Evolutionary conservation across 2,113 vertebrate species (phyloP), one percentile per base, ranked within the genome.

Genomic region (Ondatra zibethicus): DNA sequence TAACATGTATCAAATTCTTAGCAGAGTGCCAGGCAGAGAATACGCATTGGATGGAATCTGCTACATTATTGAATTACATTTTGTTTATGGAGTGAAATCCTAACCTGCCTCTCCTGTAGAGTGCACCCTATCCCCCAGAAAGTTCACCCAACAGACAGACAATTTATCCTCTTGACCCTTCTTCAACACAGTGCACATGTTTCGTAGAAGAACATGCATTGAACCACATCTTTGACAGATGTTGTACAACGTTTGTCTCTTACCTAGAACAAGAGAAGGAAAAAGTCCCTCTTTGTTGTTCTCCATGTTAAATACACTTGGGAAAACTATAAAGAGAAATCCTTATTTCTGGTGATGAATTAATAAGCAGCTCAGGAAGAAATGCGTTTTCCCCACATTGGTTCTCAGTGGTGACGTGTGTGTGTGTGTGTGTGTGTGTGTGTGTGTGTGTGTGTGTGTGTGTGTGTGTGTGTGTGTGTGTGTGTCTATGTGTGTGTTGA

Each of bases 321-420:
- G 45, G 8, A 65, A 96, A 92, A 68, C 17, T n/a, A 75, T 50
- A 63, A 27, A 86, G 39, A 89, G 45, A 96, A 95, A 85, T 80
- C 12, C 1, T 80, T 47, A 82, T 78, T 58, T 88, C 58, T 66
- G 23, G 27, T 90, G 82, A 94, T 10, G 9, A 52, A 50, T 58
- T 85, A 89, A 92, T 25, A 7, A 39, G 39, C 33, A 55, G 4
- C 73, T n/a, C 17, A 39, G 47, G 8, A 94, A 29, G 36, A 77
- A 91, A 52, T 1, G 70, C 33, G 2, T 5, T 89, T n/a, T 31
- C 29, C 78, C 45, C 68, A 52, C 25, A 81, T 58, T 1, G 27
- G 13, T 47, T 96, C 52, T 13, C 7, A 7, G 25, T 58, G 21
- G 92, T 42, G 42, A 23, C 66, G 23, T 65, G 80, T 55, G 52